Base-by-base conservation (phyloP, 2,797 vertebrate species). In the Chelon auratus region DNA sequence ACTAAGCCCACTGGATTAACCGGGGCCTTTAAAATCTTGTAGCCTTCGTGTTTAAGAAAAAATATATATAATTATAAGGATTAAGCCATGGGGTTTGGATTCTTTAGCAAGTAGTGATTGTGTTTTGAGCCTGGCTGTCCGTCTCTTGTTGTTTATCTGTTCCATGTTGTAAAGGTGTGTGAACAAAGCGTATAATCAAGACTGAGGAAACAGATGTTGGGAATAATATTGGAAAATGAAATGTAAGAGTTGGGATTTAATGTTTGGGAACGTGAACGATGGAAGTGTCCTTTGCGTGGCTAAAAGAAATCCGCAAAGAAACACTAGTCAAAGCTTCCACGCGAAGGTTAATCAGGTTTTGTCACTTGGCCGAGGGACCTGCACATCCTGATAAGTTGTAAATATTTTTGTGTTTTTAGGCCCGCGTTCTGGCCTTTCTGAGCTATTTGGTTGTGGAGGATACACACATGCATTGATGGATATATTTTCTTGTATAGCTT, bases 311-410 rank as follows among this genome's bases (percentile, higher is more conserved):
- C 36, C 65, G 55, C 74, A 56, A 75, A 74, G 56, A 82, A 58
- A 74, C 12, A 36, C 22, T 51, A 18, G 15, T 67, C 39, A 8
- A 67, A 75, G 68, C 40, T 79, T 69, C 59, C 51, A 47, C 48
- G 42, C 74, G 70, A 82, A 79, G 37, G 62, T 72, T 62, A 50
- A 69, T 75, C 45, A 11, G 72, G 62, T 88, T 59, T 72, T 40
- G 60, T 87, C 62, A 55, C 52, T 73, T n/a, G 42, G 71, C 72
- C 9, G 61, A 65, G 62, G 65, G 47, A 62, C 78, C 60, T 45
- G 5, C 77, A 86, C 74, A 70, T 89, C 57, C 71, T 78, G 37
- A 74, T 69, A 3, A 62, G 59, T 85, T 93, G 88, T 93, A 93
- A 84, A 93, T 93, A 91, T 86, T 85, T 78, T 52, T 50, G 51